Evolutionary conservation across 2,888 invertebrate species (phyloP).

Genomic region (Pocota personata): DNA sequence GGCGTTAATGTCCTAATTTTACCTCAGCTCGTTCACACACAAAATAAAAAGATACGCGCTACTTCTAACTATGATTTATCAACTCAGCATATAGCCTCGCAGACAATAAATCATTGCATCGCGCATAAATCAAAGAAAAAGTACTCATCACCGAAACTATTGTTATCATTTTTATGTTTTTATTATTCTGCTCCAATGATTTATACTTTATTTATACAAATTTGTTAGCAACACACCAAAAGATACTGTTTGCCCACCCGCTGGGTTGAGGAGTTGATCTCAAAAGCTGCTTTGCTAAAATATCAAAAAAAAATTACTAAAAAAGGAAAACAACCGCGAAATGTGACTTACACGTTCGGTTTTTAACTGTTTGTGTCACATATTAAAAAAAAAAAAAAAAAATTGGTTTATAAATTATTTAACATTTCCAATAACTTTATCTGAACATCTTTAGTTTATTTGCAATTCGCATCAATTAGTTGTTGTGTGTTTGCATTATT

Average conservation of each 20-base stretch:
- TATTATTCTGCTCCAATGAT: conserved; percentile 42
- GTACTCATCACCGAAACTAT: conserved; percentile 60
- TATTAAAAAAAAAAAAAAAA: background rate
- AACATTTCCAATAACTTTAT: conserved; percentile 54
- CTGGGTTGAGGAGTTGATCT: conserved; percentile 45
- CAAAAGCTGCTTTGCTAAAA: conserved; percentile 35
- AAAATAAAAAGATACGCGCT: conserved; percentile 11
- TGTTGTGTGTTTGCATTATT: background rate
- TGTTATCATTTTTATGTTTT: conserved; percentile 51
- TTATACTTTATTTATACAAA: conserved; percentile 70
- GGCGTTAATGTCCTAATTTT: conserved; percentile 59
- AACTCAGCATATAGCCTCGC: conserved; percentile 20
- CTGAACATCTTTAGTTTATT: conserved; percentile 40
- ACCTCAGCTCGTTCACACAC: conserved; percentile 26
- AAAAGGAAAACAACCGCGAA: background rate
- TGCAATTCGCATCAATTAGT: conserved; percentile 35
- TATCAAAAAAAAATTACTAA: conserved; percentile 2
- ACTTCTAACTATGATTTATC: conserved; percentile 56
- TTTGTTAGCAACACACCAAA: conserved; percentile 19
- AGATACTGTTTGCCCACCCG: conserved; percentile 51
- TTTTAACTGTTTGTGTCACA: background rate
- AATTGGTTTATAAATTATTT: conserved; percentile 26
- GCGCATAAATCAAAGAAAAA: conserved; percentile 59
- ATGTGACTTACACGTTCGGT: background rate
- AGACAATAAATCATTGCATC: conserved; percentile 42